Evolutionary conservation across 2,888 invertebrate genomes (phyloP).

Genomic region (Mesorhabditis belari): DNA sequence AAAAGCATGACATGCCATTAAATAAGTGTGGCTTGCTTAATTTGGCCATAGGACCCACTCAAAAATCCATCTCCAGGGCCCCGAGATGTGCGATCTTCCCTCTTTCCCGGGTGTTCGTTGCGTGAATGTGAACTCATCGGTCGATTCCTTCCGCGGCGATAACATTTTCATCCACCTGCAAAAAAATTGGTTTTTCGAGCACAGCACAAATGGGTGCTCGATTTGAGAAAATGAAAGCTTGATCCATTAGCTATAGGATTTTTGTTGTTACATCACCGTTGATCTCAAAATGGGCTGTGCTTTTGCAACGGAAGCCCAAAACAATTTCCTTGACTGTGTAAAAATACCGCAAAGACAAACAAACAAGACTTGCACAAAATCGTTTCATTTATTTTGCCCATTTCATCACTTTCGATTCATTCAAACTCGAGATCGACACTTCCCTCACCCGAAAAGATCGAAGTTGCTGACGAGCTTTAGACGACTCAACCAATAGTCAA

Average conservation of each 20-base stretch:
- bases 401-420: too few species aligned
- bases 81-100: slow-evolving; percentile 30
- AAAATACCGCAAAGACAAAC: too few species aligned
- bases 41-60: not conserved
- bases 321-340: too few species aligned
- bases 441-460: too few species aligned
- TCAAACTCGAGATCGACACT: too few species aligned
- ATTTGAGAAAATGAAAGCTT: not conserved
- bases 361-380: too few species aligned
- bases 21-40: not conserved
- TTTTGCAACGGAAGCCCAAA: slow-evolving; percentile 17
- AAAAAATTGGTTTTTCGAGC: not conserved
- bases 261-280: slow-evolving; percentile 24
- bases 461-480: too few species aligned
- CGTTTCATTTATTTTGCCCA: too few species aligned
- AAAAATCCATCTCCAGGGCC: slow-evolving; percentile 14
- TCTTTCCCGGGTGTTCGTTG: slow-evolving; percentile 24
- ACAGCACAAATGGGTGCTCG: not conserved
- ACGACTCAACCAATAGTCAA: too few species aligned
- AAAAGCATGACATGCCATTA: not conserved
- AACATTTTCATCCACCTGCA: not conserved
- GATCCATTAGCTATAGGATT: slow-evolving; percentile 20
- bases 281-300: slow-evolving; percentile 19
- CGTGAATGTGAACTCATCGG: slow-evolving; percentile 19
- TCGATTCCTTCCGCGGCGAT: slow-evolving; percentile 12